phyloP scores from a whole-genome alignment of 2,888 invertebrate species.

The Drosophila mimetica region DNA sequence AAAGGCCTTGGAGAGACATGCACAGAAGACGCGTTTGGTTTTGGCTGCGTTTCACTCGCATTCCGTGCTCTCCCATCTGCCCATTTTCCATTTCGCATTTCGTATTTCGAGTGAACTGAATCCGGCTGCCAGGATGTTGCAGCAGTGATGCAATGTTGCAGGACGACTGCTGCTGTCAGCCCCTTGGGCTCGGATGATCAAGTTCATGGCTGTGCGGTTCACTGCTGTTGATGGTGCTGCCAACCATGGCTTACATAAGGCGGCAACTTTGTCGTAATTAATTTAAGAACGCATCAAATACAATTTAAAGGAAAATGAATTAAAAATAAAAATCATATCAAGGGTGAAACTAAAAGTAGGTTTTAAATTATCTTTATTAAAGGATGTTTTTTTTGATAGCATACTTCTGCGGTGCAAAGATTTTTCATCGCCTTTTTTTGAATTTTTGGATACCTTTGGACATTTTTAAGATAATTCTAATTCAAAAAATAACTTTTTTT shows the following conservation, averaged over 20 bases:
- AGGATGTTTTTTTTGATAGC: too few species aligned
- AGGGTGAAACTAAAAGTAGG: too few species aligned
- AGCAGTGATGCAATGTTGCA: constrained; percentile 12
- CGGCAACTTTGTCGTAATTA: not conserved
- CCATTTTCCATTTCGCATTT: constrained; percentile 9
- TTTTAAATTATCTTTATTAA: too few species aligned
- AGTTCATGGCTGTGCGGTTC: constrained; percentile 22
- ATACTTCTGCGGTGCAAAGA: too few species aligned
- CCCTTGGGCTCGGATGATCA: constrained; percentile 8
- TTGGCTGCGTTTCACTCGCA: not conserved
- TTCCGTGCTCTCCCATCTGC: constrained; percentile 2
- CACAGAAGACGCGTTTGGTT: not conserved
- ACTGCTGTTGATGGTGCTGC: not conserved
- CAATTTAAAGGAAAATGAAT: not conserved
- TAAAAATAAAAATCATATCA: not conserved
- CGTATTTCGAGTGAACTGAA: constrained; percentile 7
- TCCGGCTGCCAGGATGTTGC: constrained; percentile 12
- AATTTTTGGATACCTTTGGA: too few species aligned
- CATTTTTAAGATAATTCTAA: too few species aligned
- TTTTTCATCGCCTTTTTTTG: too few species aligned
- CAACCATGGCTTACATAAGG: not conserved
- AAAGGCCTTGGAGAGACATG: constrained; percentile 2
- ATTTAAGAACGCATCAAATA: not conserved
- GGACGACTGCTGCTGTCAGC: constrained; percentile 20
- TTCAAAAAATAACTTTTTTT: too few species aligned